Evolutionary conservation across 2,888 invertebrate species (phyloP).

Genomic region (Heliconius cydno): DNA sequence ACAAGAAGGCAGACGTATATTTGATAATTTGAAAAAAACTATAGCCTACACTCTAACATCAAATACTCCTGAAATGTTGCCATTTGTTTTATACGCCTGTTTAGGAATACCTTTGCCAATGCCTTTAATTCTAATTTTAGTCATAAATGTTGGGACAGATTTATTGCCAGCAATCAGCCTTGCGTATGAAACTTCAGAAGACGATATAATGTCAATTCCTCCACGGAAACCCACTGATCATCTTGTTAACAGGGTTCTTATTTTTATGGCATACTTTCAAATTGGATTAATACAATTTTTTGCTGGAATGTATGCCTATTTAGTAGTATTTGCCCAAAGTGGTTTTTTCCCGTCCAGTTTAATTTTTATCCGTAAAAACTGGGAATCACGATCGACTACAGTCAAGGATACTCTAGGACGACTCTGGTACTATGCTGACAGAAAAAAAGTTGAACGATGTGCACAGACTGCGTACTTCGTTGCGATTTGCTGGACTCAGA

Average conservation of each 20-base stretch:
- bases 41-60: conserved; percentile 93
- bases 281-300: conserved; percentile 93
- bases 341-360: conserved; percentile 89
- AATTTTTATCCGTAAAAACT: conserved; percentile 86
- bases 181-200: conserved; percentile 89
- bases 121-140: conserved; percentile 82
- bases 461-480: conserved; percentile 92
- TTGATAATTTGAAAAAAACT: conserved; percentile 93
- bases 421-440: conserved; percentile 87
- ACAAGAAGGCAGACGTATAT: conserved; percentile 91
- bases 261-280: conserved; percentile 93
- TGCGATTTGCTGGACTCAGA: conserved; percentile 89
- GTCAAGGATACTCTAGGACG: conserved; percentile 90
- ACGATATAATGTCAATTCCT: conserved; percentile 87
- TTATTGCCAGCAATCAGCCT: conserved; percentile 90
- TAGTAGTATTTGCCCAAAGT: conserved; percentile 89
- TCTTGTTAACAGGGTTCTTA: conserved; percentile 83
- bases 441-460: conserved; percentile 87
- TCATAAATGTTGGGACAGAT: conserved; percentile 92
- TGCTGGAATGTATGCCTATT: conserved; percentile 91
- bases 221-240: conserved; percentile 82
- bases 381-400: conserved; percentile 86
- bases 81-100: conserved; percentile 89
- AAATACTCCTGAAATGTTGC: conserved; percentile 93
- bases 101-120: conserved; percentile 90